Percentiles rank a stretch among this genome's conserved stretches.
Evolutionary conservation across 2,888 invertebrate species (phyloP).

Genomic region (Pheosia tremula): DNA sequence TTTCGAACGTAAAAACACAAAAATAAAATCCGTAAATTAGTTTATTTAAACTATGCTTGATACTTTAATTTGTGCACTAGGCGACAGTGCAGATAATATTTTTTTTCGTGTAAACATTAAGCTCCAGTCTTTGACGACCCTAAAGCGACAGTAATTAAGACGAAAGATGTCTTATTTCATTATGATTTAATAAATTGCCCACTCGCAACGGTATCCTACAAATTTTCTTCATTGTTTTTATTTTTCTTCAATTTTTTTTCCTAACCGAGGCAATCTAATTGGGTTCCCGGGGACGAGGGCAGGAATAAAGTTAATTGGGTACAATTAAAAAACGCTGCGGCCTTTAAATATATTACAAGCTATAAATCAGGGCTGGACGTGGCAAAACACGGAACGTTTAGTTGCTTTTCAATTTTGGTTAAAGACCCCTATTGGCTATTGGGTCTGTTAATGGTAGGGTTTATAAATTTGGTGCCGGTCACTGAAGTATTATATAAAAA

Average conservation of each 20-base stretch:
- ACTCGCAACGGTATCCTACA: conserved; percentile 19
- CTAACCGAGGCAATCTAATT: conserved; percentile 60
- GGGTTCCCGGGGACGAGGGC: conserved; percentile 55
- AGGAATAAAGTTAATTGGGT: conserved; percentile 70
- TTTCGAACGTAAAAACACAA: too few relatives aligned
- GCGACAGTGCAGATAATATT: too few relatives aligned
- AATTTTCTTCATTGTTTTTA: conserved; percentile 49
- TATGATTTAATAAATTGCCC: conserved; percentile 37
- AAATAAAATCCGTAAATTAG: too few relatives aligned
- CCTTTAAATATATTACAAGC: conserved; percentile 53
- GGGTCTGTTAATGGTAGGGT: background rate
- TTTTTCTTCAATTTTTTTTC: conserved; percentile 47
- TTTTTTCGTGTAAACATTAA: background rate
- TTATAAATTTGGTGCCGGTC: background rate
- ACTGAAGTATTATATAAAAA: background rate
- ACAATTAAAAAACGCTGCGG: conserved; percentile 68
- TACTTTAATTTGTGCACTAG: too few relatives aligned
- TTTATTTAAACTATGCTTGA: too few relatives aligned
- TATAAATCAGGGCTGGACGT: conserved; percentile 47
- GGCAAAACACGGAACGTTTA: conserved; percentile 22
- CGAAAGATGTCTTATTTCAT: conserved; percentile 34
- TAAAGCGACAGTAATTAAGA: conserved; percentile 36
- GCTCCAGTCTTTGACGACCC: conserved; percentile 28
- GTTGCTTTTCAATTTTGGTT: conserved; percentile 8
- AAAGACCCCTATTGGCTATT: background rate